Conservation (phyloP, 2,888 invertebrate species). For the Noctua comes region DNA sequence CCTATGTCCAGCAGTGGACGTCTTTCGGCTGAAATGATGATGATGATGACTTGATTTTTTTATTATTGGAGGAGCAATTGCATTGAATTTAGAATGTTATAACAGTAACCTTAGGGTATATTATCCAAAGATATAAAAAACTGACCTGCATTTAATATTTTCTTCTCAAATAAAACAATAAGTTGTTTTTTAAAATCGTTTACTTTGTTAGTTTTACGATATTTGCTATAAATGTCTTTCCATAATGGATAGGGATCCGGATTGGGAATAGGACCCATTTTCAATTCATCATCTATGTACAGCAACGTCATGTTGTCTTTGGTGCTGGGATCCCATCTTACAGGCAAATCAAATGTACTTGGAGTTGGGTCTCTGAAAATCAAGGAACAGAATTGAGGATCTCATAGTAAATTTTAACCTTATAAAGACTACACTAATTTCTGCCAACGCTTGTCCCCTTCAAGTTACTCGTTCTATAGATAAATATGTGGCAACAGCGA, state of each 20-base stretch:
- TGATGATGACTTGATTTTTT: too few relatives aligned
- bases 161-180: constrained; percentile 6
- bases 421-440: not conserved
- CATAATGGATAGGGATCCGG: constrained; percentile 61
- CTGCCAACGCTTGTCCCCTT: not conserved
- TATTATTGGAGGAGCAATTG: not conserved
- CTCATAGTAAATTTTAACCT: not conserved
- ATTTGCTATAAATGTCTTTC: constrained; percentile 68
- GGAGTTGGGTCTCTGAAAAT: constrained; percentile 58
- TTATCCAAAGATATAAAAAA: not conserved
- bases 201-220: constrained; percentile 55
- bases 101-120: not conserved
- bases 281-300: constrained; percentile 65
- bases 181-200: constrained; percentile 39
- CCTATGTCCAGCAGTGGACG: too few relatives aligned
- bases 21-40: too few relatives aligned
- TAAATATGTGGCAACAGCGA: not conserved
- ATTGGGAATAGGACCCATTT: constrained; percentile 68
- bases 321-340: constrained; percentile 64
- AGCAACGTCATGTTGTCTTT: constrained; percentile 63
- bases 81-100: not conserved
- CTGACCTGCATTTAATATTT: not conserved
- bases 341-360: constrained; percentile 20
- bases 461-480: not conserved
- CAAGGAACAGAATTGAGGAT: not conserved